These are phyloP conservation scores for Benthochromis sp. DNA, from an alignment of 2,113 vertebrate species.

Conservation along the genomic window DNA sequence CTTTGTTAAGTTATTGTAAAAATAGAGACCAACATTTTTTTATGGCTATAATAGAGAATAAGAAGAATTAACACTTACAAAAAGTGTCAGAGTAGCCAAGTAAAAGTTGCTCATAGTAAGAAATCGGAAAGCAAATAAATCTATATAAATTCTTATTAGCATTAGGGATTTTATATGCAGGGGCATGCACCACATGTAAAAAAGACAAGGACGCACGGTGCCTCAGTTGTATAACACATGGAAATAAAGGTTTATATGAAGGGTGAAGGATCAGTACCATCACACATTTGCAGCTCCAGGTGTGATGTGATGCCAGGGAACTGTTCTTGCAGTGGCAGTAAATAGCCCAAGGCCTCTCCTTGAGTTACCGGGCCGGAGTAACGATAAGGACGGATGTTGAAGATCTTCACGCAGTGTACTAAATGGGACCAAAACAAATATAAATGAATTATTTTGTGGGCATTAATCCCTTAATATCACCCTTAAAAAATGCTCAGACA, in stretches of 20 bases:
- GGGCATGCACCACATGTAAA: background rate
- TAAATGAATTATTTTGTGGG: background rate
- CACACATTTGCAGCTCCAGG: constrained; percentile 62
- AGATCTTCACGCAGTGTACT: constrained; percentile 62
- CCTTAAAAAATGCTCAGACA: background rate
- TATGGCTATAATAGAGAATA: background rate
- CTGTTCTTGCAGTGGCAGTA: constrained; percentile 56
- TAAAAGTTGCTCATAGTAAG: background rate
- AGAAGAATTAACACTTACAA: background rate
- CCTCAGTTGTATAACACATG: background rate
- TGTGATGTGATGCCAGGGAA: constrained; percentile 64
- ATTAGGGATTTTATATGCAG: background rate
- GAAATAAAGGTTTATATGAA: constrained; percentile 42
- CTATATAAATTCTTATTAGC: background rate
- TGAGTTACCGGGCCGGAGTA: constrained; percentile 26
- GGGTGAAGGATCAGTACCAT: constrained; percentile 48
- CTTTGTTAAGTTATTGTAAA: background rate
- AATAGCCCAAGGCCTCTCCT: constrained; percentile 53
- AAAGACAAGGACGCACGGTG: background rate
- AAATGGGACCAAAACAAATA: background rate
- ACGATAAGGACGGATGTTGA: constrained; percentile 49
- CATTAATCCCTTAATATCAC: background rate
- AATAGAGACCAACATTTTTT: background rate
- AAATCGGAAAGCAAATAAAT: background rate
- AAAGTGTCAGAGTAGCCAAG: background rate